Percentiles rank a stretch among this genome's conserved stretches.
phyloP scores from a whole-genome alignment of 2,888 invertebrate species.

The Latrodectus hesperus region DNA sequence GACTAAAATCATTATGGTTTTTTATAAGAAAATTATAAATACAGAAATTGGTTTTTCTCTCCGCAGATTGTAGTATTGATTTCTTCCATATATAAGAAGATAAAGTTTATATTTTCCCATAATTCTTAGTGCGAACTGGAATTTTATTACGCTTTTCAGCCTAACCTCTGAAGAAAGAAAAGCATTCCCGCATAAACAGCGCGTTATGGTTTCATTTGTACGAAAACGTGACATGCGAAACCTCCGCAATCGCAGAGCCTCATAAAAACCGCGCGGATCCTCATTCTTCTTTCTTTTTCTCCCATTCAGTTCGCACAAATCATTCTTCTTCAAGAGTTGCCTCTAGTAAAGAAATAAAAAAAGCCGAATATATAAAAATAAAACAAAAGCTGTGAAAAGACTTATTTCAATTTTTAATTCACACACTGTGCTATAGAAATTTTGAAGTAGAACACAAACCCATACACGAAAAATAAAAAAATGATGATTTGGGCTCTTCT shows the following conservation, averaged over 20 bases:
- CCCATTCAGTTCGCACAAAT: slow-evolving; percentile 21
- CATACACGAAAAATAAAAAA: not conserved
- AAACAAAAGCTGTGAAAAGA: slow-evolving; percentile 10
- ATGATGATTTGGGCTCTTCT: not conserved
- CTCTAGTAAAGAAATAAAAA: not conserved
- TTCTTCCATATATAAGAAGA: no score
- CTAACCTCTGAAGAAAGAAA: no score
- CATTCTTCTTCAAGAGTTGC: slow-evolving; percentile 13
- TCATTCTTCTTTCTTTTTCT: not conserved
- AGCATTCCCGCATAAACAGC: slow-evolving; percentile 13
- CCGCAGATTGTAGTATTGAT: no score
- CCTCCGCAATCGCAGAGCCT: slow-evolving; percentile 11
- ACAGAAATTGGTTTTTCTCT: no score
- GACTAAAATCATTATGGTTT: no score
- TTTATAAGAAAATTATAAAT: no score
- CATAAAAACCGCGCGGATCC: slow-evolving; percentile 12
- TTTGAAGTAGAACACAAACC: slow-evolving; percentile 1
- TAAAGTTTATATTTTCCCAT: no score
- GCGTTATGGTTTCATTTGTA: slow-evolving; percentile 18
- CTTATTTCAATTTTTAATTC: slow-evolving; percentile 44
- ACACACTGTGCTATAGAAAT: not conserved
- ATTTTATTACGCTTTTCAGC: no score
- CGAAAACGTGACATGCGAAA: slow-evolving; percentile 21
- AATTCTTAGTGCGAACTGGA: no score
- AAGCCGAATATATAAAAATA: slow-evolving; percentile 13